These are phyloP conservation scores for Apus apus DNA, from an alignment of 2,113 vertebrate genomes.

Conservation along the genomic window DNA sequence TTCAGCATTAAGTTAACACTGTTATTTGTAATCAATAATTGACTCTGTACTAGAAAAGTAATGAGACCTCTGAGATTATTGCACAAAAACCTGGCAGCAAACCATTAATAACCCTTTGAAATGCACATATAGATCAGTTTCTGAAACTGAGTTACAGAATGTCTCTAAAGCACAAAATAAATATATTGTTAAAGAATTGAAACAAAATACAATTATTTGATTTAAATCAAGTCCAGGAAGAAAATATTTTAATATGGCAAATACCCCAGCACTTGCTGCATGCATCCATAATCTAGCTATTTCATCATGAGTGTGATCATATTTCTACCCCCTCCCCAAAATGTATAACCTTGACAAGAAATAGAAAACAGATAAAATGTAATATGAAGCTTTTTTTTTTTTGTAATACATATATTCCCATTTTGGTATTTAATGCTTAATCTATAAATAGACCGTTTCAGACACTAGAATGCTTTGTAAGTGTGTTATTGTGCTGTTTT, in stretches of 20 bases:
- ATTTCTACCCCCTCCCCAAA: constrained; percentile 29
- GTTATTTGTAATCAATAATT: neutral
- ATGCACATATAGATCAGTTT: constrained; percentile 25
- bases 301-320: constrained; percentile 18
- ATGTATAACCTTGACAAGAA: neutral
- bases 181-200: constrained; percentile 41
- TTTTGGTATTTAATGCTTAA: constrained; percentile 33
- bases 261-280: constrained; percentile 42
- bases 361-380: constrained; percentile 24
- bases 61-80: constrained; percentile 38
- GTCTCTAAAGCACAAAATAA: constrained; percentile 26
- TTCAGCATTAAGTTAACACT: constrained; percentile 46
- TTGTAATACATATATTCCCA: constrained; percentile 15
- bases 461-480: neutral
- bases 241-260: constrained; percentile 58
- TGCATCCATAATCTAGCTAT: constrained; percentile 24
- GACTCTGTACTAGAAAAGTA: neutral
- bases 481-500: constrained; percentile 1
- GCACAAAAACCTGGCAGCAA: constrained; percentile 52
- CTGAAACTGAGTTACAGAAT: constrained; percentile 1
- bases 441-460: constrained; percentile 14
- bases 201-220: constrained; percentile 68
- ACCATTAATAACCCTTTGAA: constrained; percentile 14
- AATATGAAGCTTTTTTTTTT: constrained; percentile 36
- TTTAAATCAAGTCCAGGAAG: constrained; percentile 59